Evolutionary conservation across 2,113 vertebrate species (phyloP).

Genomic region (Heteronetta atricapilla): DNA sequence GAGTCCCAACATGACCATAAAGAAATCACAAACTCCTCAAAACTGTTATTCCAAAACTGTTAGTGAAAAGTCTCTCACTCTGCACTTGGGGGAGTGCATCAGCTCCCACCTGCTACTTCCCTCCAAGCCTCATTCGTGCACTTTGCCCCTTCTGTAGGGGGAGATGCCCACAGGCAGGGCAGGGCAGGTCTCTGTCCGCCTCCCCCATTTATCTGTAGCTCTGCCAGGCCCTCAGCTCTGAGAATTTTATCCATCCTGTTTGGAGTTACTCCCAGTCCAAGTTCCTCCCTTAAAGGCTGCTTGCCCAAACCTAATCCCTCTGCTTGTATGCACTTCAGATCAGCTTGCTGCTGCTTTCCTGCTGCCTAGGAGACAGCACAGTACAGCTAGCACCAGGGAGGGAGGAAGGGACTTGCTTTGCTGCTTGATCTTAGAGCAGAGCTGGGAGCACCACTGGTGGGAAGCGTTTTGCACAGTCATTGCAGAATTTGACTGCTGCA

Average conservation of each 20-base stretch:
- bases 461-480: neutral
- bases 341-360: neutral
- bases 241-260: neutral
- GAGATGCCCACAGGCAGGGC: neutral
- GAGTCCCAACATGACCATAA: accelerated
- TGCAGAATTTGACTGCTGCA: neutral
- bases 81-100: neutral
- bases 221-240: neutral
- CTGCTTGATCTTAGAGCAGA: neutral
- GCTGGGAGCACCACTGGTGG: neutral
- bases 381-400: neutral
- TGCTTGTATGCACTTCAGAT: neutral
- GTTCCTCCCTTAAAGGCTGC: neutral
- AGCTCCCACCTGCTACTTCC: neutral
- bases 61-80: neutral
- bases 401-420: neutral
- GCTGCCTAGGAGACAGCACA: neutral
- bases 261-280: neutral
- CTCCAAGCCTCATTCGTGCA: accelerated
- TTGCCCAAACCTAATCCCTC: neutral
- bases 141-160: neutral
- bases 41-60: neutral
- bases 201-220: neutral
- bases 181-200: neutral
- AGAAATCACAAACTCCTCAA: neutral